Conservation (phyloP, 2,113 vertebrate species). For the Silurus meridionalis region DNA sequence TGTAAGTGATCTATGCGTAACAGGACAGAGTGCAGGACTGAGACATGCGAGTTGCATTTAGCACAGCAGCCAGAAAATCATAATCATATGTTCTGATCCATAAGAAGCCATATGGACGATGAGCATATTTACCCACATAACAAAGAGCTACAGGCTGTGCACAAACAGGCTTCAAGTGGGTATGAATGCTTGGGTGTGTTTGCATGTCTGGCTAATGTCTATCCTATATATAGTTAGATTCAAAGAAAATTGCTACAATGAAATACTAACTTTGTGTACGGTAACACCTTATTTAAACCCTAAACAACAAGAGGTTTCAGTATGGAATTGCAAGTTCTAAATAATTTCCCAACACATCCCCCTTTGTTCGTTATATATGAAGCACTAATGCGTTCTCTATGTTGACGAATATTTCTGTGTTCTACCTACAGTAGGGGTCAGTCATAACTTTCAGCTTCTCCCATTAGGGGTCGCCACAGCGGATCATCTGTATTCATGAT, state of each 20-base stretch:
- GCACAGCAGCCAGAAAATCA: slow-evolving; percentile 5
- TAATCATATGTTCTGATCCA: slow-evolving; percentile 47
- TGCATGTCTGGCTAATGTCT: slow-evolving; percentile 8
- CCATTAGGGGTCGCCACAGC: too few relatives aligned
- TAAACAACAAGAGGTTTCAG: neutral
- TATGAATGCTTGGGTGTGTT: slow-evolving; percentile 7
- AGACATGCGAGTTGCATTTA: neutral
- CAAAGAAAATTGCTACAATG: neutral
- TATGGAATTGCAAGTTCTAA: neutral
- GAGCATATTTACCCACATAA: slow-evolving; percentile 33
- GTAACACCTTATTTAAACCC: neutral
- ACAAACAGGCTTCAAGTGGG: slow-evolving; percentile 4
- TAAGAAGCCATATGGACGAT: slow-evolving; percentile 29
- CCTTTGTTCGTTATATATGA: neutral
- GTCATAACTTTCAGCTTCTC: neutral
- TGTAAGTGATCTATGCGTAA: slow-evolving; percentile 14
- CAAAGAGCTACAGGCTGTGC: slow-evolving; percentile 15
- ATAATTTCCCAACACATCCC: neutral
- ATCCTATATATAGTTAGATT: neutral
- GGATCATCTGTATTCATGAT: too few relatives aligned
- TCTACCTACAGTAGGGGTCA: neutral
- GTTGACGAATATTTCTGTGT: neutral
- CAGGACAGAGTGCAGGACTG: slow-evolving; percentile 24
- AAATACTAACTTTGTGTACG: neutral
- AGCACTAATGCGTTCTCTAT: neutral